Conservation (phyloP, 2,113 vertebrate species). For the Mesembrinibis cayennensis region DNA sequence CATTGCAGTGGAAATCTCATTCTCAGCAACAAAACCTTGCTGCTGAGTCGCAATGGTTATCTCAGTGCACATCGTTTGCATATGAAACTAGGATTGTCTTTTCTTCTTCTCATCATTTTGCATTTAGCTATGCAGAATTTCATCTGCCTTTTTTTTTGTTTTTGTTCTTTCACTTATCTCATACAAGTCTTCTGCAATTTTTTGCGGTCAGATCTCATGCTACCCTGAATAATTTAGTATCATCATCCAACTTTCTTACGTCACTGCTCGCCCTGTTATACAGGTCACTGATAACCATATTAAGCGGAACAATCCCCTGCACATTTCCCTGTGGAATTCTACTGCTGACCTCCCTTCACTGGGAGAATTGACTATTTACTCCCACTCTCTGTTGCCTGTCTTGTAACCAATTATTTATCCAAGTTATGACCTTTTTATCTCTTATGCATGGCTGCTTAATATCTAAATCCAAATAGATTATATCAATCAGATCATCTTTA, state of each 20-base stretch:
- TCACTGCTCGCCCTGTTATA: not conserved
- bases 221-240: constrained; percentile 5
- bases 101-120: not conserved
- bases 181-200: not conserved
- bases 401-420: not conserved
- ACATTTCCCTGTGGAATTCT: not conserved
- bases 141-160: not conserved
- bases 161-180: not conserved
- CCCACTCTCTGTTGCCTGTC: not conserved
- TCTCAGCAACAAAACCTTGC: not conserved
- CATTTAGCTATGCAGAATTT: not conserved
- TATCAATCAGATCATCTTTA: not conserved
- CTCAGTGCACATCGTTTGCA: not conserved
- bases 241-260: not conserved
- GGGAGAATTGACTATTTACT: not conserved
- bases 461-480: constrained; percentile 5
- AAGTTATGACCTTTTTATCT: not conserved
- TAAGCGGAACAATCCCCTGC: not conserved
- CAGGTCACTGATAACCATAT: not conserved
- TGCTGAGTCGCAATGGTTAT: not conserved
- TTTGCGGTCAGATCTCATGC: not conserved
- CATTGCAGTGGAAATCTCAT: not conserved
- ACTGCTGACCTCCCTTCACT: not conserved
- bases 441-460: not conserved
- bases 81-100: not conserved